Percentiles rank a stretch among this genome's conserved stretches.
Conservation (phyloP, 2,888 invertebrate species). For the Drosophila stalkeri region DNA sequence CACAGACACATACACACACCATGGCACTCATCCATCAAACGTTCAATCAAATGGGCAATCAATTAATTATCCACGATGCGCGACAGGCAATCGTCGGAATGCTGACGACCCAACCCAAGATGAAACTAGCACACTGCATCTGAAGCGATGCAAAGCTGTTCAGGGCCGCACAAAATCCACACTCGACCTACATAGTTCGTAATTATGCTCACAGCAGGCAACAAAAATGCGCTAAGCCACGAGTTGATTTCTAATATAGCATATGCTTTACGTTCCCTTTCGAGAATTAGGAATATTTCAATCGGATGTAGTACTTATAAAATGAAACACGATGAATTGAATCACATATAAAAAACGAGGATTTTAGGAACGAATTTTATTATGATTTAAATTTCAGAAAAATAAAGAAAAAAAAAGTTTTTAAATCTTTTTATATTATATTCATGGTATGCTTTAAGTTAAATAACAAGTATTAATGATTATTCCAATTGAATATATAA, state of each 20-base stretch:
- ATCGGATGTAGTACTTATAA: neutral
- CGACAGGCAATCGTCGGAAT: constrained; percentile 22
- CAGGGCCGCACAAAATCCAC: constrained; percentile 36
- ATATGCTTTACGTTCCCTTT: neutral
- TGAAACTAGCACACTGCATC: constrained; percentile 8
- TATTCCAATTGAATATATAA: too few species aligned
- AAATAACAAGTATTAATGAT: too few species aligned
- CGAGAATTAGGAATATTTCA: neutral
- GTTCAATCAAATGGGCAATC: constrained; percentile 73
- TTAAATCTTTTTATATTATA: too few species aligned
- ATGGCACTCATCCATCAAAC: constrained; percentile 64
- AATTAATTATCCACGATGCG: constrained; percentile 68
- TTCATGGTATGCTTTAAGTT: too few species aligned
- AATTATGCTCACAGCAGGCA: constrained; percentile 50
- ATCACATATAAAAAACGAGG: neutral
- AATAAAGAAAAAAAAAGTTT: neutral
- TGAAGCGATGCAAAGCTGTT: constrained; percentile 29
- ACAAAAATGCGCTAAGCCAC: constrained; percentile 2
- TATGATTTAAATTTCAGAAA: neutral
- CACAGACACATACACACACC: constrained; percentile 11
- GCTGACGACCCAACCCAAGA: constrained; percentile 7
- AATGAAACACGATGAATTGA: neutral
- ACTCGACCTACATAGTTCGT: constrained; percentile 58
- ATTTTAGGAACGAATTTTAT: too few species aligned
- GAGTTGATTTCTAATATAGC: neutral